Evolutionary conservation across 2,888 invertebrate genomes (phyloP), one percentile per base, ranked within the genome.

Genomic region (Mylabris sibirica): DNA sequence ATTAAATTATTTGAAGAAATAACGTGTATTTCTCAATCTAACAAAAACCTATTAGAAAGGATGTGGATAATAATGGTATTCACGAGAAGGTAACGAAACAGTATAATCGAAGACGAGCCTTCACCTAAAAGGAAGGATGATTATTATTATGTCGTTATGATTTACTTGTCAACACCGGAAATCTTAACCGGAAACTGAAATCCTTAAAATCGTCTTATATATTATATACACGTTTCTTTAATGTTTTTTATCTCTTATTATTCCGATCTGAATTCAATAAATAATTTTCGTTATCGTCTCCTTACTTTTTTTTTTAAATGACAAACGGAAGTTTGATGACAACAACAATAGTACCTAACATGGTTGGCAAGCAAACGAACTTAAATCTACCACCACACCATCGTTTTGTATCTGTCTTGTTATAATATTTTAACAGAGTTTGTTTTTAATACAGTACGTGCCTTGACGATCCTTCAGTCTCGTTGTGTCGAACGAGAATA

Each of bases 151-250:
- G 69, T 64, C 71, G 71, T 65, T 67, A 71, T 73, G 71, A 71
- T 73, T 73, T 71, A 71, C 67, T 71, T 73, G 73, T 69, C 70
- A 67, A 62, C 71, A 53, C 62, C 66, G 66, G 75, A 74, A 75
- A 75, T 68, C 57, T 61, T 24, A 26, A 70, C 75, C 76, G 77
- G 77, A 77, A 76, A 73, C 75, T 69, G 59, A 64, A 71, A 72
- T 76, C 71, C 71, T 72, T 71, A 74, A 72, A 71, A 70, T 57
- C 63, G 12, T 66, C 26, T 67, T 76, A 70, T 69, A 70, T 62
- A 77, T 76, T 68, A 60, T 67, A 38, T 63, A 62, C 77, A 77
- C 77, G 77, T 76, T 68, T 67, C 57, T 69, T 67, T 65, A 64
- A 70, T 74, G 63, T 72, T 64, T 30, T n/a, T 67, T 60, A 69